Evolutionary conservation across 2,888 invertebrate genomes (phyloP), one percentile per base, ranked within the genome.

Genomic region (Petrolisthes cinctipes): DNA sequence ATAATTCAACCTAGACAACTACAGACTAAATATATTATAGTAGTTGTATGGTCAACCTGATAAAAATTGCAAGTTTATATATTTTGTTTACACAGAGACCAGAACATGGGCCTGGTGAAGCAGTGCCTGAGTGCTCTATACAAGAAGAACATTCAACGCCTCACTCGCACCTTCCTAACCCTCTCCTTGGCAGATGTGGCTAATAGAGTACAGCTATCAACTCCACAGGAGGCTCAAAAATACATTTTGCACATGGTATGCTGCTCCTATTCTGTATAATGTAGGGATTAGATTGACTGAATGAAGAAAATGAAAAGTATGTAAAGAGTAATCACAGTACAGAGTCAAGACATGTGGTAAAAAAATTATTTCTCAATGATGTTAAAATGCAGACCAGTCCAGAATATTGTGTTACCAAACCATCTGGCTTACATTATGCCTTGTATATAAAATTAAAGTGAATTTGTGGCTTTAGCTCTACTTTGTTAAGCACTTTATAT

Each of bases 61-160:
- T 37, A 37, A 37, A 37, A 37, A 37, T 37, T 37, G 37, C 37
- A 37, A 37, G 2, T 37, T 2, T 37, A 37, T 37, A 37, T n/a
- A n/a, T n/a, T 37, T 37, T 37, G 37, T 37, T 71, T 71, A n/a
- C 37, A 7, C 90, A 93, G 94, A 92, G 95, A 95, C 91, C 93
- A 92, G 85, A 95, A 95, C 91, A 93, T 93, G 92, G 95, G 95
- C 14, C 92, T 95, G 85, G 94, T 94, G 5, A 95, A 94, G 91
- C 94, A 97, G 95, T 97, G 98, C 80, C 94, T 97, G 82, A 95
- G 96, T 91, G 97, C 97, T 91, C 95, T 98, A 93, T 97, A 97
- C 93, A 98, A 98, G 93, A 97, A 98, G 93, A 98, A 98, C 93
- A 99, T 99, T 92, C 98, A 98, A 93, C 95, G 98, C 92, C 94